Base-by-base conservation (phyloP, 1,140 invertebrate genomes). In the Pantala flavescens region DNA sequence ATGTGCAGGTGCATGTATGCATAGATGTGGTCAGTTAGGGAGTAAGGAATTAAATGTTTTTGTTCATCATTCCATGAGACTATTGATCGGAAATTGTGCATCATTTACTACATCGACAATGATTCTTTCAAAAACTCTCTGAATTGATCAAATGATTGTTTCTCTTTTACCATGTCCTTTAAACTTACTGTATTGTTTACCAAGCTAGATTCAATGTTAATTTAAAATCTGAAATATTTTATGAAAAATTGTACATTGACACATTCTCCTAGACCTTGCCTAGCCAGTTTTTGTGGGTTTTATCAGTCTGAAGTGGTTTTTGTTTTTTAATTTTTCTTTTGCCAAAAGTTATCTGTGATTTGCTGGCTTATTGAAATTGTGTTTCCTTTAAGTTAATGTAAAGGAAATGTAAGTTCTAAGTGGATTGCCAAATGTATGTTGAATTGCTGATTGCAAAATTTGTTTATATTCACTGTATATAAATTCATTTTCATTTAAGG, bases 301-400 rank as follows among this genome's bases (percentile, higher is more conserved):
- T 36, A 36, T 36, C 28, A 36, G 28, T 36, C 28, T 36, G 2
- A 36, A 2, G 9, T 36, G 28, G 28, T 36, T 36, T 36, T 36
- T 14, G 49, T 19, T 63, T 63, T n/a, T 63, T 19, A 63, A 63
- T 63, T 63, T 63, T 19, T 63, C 14, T 63, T 63, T 63, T 63
- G 49, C 49, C 49, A 63, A 63, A 63, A 63, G 49, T 63, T 63
- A 63, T 63, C 49, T 63, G 49, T 63, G 49, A 63, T 63, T 63
- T 63, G 49, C 49, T 63, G 49, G 49, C 49, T 7, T 63, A 63
- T 3, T 63, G 49, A 63, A 63, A 63, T 63, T 63, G 49, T 63
- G 49, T 3, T 63, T 63, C 49, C 49, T 63, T 63, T 63, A 63
- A 63, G 12, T 63, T 63, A 63, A 63, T 63, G 49, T 21, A 14